Evolutionary conservation across 1,140 invertebrate species (phyloP), one percentile per base, ranked within the genome.

Genomic region (Drosophila truncata): DNA sequence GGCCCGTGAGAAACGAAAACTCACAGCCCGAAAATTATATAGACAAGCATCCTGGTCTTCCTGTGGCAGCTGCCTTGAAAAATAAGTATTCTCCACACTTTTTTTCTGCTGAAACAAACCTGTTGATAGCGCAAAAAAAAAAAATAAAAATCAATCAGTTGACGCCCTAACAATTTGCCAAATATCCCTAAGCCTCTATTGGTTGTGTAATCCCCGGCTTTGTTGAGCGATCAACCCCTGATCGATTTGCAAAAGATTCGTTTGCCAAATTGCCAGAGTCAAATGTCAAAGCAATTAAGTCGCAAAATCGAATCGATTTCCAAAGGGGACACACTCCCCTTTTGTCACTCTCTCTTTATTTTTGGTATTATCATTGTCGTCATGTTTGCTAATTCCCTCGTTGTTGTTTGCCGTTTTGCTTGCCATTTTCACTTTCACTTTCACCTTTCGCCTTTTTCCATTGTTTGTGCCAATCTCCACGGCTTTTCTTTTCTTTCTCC

Each of bases 381-480:
- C 85, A 88, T 88, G 84, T 90, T 88, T 88, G 84, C 85, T 88
- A 88, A 88, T 88, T 84, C 85, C 84, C 65, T 90, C 88, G 77
- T 87, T 85, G 82, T 76, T 80, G 83, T 77, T 80, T 62, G 73
- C 80, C 71, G 78, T 84, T 87, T 87, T 79, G 82, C 71, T 79
- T 61, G 72, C 80, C 67, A 82, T 83, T 87, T 87, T 87, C 82
- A 82, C 80, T 75, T 77, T 77, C 62, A 44, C 73, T 76, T 77
- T 77, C 62, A 44, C 73, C 47, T 77, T 65, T 55, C 73, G 39
- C 37, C 58, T 57, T 27, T 27, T 4, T 52, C 25, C 54, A 44
- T 47, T 47, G 46, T 60, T 47, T 58, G n/a, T 61, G 60, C 71
- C 69, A 84, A 77, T 77, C 78, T 61, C 69, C 62, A 74, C 69